Base-by-base conservation (phyloP, 2,797 vertebrate genomes). In the Calcarius lapponicus region DNA sequence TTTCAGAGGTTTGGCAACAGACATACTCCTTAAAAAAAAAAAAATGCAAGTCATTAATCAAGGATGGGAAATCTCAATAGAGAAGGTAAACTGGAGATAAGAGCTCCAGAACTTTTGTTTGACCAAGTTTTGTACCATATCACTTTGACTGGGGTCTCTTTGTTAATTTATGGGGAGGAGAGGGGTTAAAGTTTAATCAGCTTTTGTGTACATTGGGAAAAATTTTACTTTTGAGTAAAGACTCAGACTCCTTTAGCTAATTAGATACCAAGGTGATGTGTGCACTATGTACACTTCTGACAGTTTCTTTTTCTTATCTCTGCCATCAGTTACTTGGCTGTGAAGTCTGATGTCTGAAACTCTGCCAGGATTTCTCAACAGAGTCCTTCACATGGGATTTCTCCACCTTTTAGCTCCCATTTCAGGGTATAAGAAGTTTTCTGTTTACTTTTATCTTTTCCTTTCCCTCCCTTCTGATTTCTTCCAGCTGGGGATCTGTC, bases 301-400 rank as follows among this genome's bases (percentile, higher is more conserved):
- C 31, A 62, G 62, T 24, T 86, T 86, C 53, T 78, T 78, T 61
- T 70, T 91, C 81, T 82, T 85, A 80, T 64, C 38, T 31, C 31
- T 78, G 26, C 56, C 38, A 75, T 81, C 32, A 61, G 69, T 71
- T 80, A 48, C 72, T 86, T 86, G 88, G n/a, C 78, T 90, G 43
- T 76, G 71, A 93, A 91, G 51, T 54, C 26, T 85, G 36, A 83
- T 66, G 64, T 75, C 78, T 89, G 64, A 90, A 53, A 24, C 24
- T 48, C 45, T 88, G 76, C 71, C 92, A 93, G 65, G 43, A 70
- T 93, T 95, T 86, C 86, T 79, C 83, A 85, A 64, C 11, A 7
- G 32, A 66, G 32, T 72, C 65, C 21, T 11, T 85, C 48, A 7
- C 28, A 5, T 57, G 64, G 40, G 42, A 57, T 82, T 88, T 85